Evolutionary conservation across 2,113 vertebrate species (phyloP).

Genomic region (Lepisosteus osseus): DNA sequence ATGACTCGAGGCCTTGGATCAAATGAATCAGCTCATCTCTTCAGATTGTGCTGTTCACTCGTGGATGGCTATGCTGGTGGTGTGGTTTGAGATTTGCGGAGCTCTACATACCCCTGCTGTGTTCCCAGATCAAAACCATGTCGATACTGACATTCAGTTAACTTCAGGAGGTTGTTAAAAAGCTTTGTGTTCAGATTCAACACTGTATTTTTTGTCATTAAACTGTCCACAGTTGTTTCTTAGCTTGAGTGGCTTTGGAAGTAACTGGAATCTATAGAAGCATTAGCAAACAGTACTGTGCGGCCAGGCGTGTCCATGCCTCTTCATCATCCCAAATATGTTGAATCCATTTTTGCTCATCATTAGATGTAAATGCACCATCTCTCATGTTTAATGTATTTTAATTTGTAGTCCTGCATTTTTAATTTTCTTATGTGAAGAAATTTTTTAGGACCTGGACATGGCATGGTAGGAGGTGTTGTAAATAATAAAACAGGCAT

Average conservation of each 20-base stretch:
- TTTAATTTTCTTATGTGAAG: no score
- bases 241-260: background rate
- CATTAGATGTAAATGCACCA: background rate
- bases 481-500: no score
- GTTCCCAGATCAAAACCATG: slow-evolving; percentile 10
- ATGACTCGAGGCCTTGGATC: background rate
- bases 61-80: background rate
- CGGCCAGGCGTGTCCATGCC: background rate
- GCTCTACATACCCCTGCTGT: slow-evolving; percentile 1
- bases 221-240: background rate
- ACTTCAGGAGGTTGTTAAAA: slow-evolving; percentile 5
- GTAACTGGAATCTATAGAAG: background rate
- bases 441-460: no score
- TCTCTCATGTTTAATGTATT: background rate
- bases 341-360: background rate
- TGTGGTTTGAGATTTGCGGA: background rate
- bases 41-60: background rate
- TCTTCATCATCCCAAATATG: background rate
- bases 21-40: background rate
- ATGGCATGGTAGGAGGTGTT: no score
- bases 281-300: background rate
- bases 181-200: slow-evolving; percentile 4
- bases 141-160: slow-evolving; percentile 17
- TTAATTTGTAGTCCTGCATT: no score
- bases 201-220: background rate